A percentile compares a stretch with the other conserved stretches of the same genome.
These are phyloP conservation scores for Opisthograptis luteolata DNA, from an alignment of 2,888 invertebrate genomes.

Conservation along the genomic window DNA sequence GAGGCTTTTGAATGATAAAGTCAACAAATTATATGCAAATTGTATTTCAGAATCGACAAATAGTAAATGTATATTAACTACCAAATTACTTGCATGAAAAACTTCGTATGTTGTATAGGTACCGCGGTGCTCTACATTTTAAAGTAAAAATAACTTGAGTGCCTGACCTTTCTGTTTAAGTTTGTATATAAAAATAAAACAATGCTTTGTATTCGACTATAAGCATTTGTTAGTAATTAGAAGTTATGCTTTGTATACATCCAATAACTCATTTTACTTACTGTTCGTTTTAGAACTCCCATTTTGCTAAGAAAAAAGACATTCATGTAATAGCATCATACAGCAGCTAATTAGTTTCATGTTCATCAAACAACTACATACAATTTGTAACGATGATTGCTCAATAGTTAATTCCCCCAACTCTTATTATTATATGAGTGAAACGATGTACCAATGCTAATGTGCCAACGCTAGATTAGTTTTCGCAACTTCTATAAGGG, in stretches of 20 bases:
- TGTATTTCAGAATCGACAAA: too few relatives aligned
- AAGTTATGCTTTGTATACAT: slow-evolving; percentile 58
- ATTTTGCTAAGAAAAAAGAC: slow-evolving; percentile 40
- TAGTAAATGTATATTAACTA: too few relatives aligned
- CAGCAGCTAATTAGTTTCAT: slow-evolving; percentile 31
- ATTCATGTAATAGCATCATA: slow-evolving; percentile 38
- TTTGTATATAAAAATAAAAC: slow-evolving; percentile 15
- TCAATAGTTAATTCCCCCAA: slow-evolving; percentile 24
- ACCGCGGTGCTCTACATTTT: not conserved
- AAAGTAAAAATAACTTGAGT: slow-evolving; percentile 7
- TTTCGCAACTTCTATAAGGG: slow-evolving; percentile 57
- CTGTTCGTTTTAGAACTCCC: slow-evolving; percentile 58
- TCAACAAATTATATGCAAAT: too few relatives aligned
- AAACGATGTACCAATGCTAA: slow-evolving; percentile 34
- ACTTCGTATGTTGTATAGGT: not conserved
- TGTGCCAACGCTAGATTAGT: slow-evolving; percentile 42
- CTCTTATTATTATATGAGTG: slow-evolving; percentile 35
- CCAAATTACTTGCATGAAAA: not conserved
- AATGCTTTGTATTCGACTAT: slow-evolving; percentile 15
- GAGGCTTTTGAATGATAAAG: not conserved
- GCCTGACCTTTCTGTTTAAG: slow-evolving; percentile 13
- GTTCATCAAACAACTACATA: slow-evolving; percentile 19
- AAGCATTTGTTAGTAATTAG: slow-evolving; percentile 26
- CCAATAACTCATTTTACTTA: slow-evolving; percentile 65
- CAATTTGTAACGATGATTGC: slow-evolving; percentile 15